Evolutionary conservation across 2,888 invertebrate species (phyloP), one percentile per base, ranked within the genome.

Genomic region (Platycheirus albimanus): DNA sequence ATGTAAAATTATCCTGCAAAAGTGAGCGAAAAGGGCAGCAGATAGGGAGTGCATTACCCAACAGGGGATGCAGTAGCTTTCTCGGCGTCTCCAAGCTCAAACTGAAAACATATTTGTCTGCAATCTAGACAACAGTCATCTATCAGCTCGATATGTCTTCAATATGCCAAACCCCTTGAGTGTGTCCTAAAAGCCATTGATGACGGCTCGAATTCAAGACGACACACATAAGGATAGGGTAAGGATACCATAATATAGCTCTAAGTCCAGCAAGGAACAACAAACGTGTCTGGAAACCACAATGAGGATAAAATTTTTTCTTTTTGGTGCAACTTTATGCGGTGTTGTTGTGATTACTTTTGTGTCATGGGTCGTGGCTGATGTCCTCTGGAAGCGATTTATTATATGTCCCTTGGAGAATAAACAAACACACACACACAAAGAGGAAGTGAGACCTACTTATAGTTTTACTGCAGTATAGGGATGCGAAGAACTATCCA

Each of bases 21-120:
- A 43, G 43, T 43, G n/a, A n/a, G n/a, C n/a, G n/a, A n/a, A n/a
- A n/a, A n/a, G n/a, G n/a, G n/a, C n/a, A n/a, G n/a, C n/a, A n/a
- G n/a, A n/a, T n/a, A 19, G 6, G 17, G 58, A 58, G n/a, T n/a
- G n/a, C 28, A 58, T 58, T 58, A 58, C 41, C 17, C 58, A 28
- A 24, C 17, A 2, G 24, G 15, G 43, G 43, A 43, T 58, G 58
- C 41, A 43, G 7, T 15, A 58, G 15, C 28, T 24, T 17, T 30
- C 7, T 38, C 38, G 56, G 38, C 38, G 13, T 56, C 38, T 20
- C 28, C 43, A 24, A 43, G 28, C 17, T 41, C 43, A 41, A 58
- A 41, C 66, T 70, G 49, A 76, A 66, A 70, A 76, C 47, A 76
- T 77, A 76, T 77, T 71, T 76, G 76, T 71, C 71, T 76, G 70